phyloP scores from a whole-genome alignment of 2,888 invertebrate genomes.

The Hirtodrosophila trivittata region DNA sequence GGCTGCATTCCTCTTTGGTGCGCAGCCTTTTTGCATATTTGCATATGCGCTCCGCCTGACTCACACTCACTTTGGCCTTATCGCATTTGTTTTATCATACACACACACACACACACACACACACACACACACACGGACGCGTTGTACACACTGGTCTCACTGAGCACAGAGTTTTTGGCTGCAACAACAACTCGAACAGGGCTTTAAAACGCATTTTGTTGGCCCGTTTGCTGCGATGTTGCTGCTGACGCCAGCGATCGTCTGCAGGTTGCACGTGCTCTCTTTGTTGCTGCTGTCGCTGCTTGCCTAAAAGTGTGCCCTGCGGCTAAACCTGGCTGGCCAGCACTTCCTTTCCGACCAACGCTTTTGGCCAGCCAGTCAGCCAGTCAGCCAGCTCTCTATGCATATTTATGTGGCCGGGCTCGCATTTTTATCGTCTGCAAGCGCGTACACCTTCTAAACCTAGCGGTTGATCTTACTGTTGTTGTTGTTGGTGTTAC shows the following conservation, averaged over 20 bases:
- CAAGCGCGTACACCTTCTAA: conserved; percentile 66
- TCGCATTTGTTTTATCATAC: conserved; percentile 78
- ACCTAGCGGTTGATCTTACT: conserved; percentile 34
- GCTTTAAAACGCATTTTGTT: conserved; percentile 76
- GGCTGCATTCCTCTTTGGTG: conserved; percentile 73
- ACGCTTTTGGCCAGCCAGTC: conserved; percentile 28
- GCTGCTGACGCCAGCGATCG: conserved; percentile 70
- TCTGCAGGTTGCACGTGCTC: conserved; percentile 71
- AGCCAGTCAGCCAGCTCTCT: conserved; percentile 40
- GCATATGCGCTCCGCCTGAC: conserved; percentile 71
- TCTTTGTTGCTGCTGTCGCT: conserved; percentile 42
- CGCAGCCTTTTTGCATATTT: conserved; percentile 68
- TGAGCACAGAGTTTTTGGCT: conserved; percentile 34
- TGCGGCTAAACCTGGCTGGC: conserved; percentile 71
- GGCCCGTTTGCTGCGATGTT: conserved; percentile 38
- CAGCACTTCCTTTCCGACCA: conserved; percentile 60
- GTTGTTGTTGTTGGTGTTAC: conserved; percentile 11
- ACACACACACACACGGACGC: conserved; percentile 15
- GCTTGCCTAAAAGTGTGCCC: conserved; percentile 73
- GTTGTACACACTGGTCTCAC: conserved; percentile 15
- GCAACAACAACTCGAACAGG: conserved; percentile 31
- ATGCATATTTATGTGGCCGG: conserved; percentile 74
- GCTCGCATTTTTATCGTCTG: conserved; percentile 61
- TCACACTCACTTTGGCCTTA: conserved; percentile 75
- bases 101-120: conserved; percentile 37